phyloP scores from a whole-genome alignment of 1,140 invertebrate species.

The Brachionus plicatilis region DNA sequence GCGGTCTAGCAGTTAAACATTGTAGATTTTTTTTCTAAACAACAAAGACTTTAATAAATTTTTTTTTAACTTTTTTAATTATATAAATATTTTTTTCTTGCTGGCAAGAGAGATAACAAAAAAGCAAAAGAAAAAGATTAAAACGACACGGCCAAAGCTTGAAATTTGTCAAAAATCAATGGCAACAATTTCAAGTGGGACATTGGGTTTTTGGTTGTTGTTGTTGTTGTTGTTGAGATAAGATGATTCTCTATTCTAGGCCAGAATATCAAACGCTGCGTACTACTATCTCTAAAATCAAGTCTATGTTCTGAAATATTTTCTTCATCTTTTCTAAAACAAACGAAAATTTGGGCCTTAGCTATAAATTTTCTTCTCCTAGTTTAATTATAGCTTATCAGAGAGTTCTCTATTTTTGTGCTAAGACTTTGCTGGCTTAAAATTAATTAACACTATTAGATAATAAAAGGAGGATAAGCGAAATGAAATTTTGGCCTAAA shows the following conservation, averaged over 20 bases:
- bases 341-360: neutral
- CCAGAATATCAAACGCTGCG: neutral
- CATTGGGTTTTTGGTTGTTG: neutral
- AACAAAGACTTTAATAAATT: neutral
- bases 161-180: neutral
- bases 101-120: neutral
- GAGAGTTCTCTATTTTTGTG: neutral
- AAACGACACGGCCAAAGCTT: constrained; percentile 4
- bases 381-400: constrained; percentile 36
- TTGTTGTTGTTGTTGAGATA: neutral
- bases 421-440: neutral
- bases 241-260: constrained; percentile 7
- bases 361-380: constrained; percentile 11
- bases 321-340: constrained; percentile 2
- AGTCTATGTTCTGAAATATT: neutral
- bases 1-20: neutral
- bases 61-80: neutral
- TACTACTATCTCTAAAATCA: constrained; percentile 16
- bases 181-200: constrained; percentile 4
- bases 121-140: neutral
- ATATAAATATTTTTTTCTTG: neutral
- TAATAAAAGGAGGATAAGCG: neutral
- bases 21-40: neutral
- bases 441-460: constrained; percentile 30
- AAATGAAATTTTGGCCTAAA: constrained; percentile 10